Percentiles rank a stretch among this genome's conserved stretches.
phyloP scores from a whole-genome alignment of 2,113 vertebrate species.

The Otus sunia region DNA sequence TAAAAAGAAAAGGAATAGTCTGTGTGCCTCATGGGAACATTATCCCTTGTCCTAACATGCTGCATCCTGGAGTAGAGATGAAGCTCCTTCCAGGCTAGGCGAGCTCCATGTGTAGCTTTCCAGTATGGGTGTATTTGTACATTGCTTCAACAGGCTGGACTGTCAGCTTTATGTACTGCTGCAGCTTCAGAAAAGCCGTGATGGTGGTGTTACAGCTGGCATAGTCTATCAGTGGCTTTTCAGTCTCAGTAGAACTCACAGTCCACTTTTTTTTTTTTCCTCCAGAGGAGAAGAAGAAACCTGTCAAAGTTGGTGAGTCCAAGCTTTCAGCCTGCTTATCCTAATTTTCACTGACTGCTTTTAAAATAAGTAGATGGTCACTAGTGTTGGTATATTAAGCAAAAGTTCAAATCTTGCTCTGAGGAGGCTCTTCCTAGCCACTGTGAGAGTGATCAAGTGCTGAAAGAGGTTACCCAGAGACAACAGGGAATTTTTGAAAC shows the following conservation, averaged over 20 bases:
- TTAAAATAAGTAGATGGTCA: neutral
- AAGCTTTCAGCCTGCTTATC: neutral
- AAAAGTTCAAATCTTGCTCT: neutral
- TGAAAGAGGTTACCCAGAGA: neutral
- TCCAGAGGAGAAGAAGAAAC: constrained; percentile 66
- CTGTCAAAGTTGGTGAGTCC: constrained; percentile 64
- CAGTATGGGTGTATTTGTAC: neutral
- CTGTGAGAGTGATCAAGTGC: neutral
- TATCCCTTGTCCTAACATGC: neutral
- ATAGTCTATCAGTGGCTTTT: neutral
- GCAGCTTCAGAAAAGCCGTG: neutral
- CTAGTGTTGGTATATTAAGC: neutral
- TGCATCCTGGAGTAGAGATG: neutral
- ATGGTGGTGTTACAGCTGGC: neutral
- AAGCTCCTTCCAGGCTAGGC: neutral
- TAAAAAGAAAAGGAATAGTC: neutral
- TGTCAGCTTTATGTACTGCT: neutral
- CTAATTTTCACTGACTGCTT: neutral
- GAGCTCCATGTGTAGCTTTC: neutral
- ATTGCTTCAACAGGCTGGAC: neutral
- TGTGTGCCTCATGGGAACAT: neutral
- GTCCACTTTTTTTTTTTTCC: neutral
- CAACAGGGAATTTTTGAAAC: neutral
- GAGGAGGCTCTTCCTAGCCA: neutral
- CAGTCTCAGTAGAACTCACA: neutral